A percentile compares a stretch with the other conserved stretches of the same genome.
These are phyloP conservation scores for Tylochromis polylepis DNA, from an alignment of 2,113 vertebrate genomes.

Conservation along the genomic window DNA sequence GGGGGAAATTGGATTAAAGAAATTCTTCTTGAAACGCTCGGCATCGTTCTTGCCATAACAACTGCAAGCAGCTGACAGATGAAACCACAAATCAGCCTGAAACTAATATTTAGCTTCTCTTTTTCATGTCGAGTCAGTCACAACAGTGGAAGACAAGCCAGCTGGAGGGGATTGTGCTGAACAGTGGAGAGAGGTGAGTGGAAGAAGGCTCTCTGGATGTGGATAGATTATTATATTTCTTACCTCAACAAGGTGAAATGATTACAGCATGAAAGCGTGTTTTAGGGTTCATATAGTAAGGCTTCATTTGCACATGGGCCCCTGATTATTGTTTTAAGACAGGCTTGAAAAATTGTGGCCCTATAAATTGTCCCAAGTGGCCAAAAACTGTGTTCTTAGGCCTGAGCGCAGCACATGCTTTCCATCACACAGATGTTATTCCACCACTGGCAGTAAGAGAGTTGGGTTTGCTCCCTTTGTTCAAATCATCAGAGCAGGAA, in stretches of 20 bases:
- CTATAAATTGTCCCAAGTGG: background rate
- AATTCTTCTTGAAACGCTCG: slow-evolving; percentile 62
- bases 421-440: slow-evolving; percentile 31
- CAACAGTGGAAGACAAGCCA: slow-evolving; percentile 34
- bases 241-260: slow-evolving; percentile 19
- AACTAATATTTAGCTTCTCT: slow-evolving; percentile 60
- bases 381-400: background rate
- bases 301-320: background rate
- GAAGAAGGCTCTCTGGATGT: slow-evolving; percentile 11
- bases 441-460: background rate
- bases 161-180: slow-evolving; percentile 15
- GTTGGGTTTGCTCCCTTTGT: background rate
- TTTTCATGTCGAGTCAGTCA: slow-evolving; percentile 52
- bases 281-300: background rate
- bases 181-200: slow-evolving; percentile 21
- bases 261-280: background rate
- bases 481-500: slow-evolving; percentile 17
- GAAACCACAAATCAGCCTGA: slow-evolving; percentile 71
- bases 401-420: slow-evolving; percentile 18
- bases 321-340: background rate
- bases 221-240: slow-evolving; percentile 36
- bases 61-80: slow-evolving; percentile 58
- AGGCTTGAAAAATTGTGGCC: background rate
- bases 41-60: slow-evolving; percentile 62
- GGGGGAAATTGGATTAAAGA: slow-evolving; percentile 59